Conservation (phyloP, 2,113 vertebrate genomes). For the Columba janthina region DNA sequence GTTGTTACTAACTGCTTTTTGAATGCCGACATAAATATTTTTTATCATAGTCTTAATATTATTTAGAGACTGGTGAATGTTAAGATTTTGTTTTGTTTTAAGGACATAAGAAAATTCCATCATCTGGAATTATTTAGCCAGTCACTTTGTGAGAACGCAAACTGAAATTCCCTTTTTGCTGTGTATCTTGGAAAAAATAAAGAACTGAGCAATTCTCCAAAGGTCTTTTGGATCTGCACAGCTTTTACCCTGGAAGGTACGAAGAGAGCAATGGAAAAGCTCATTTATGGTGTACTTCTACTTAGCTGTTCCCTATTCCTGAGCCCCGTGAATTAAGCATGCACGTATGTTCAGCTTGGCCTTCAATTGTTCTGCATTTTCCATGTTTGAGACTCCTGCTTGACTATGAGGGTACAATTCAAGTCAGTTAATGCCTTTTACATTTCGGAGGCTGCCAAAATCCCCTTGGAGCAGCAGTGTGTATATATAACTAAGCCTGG, state of each 20-base stretch:
- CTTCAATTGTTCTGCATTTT: background rate
- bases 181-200: conserved; percentile 58
- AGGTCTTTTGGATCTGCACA: conserved; percentile 6
- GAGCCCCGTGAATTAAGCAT: background rate
- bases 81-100: conserved; percentile 40
- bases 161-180: conserved; percentile 58
- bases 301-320: background rate
- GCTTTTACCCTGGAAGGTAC: conserved; percentile 12
- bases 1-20: background rate
- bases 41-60: background rate
- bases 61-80: background rate
- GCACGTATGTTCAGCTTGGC: background rate
- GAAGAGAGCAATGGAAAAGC: conserved; percentile 9
- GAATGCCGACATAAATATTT: background rate
- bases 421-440: background rate
- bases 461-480: background rate
- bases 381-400: background rate
- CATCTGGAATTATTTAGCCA: conserved; percentile 70
- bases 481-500: conserved; percentile 44
- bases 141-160: conserved; percentile 50
- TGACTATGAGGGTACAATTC: background rate
- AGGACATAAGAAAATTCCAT: conserved; percentile 45
- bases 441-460: conserved; percentile 36
- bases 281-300: background rate
- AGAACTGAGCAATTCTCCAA: conserved; percentile 28